Percentiles rank a stretch among this genome's conserved stretches.
Evolutionary conservation across 2,797 vertebrate species (phyloP).

Genomic region (Oreortyx pictus): DNA sequence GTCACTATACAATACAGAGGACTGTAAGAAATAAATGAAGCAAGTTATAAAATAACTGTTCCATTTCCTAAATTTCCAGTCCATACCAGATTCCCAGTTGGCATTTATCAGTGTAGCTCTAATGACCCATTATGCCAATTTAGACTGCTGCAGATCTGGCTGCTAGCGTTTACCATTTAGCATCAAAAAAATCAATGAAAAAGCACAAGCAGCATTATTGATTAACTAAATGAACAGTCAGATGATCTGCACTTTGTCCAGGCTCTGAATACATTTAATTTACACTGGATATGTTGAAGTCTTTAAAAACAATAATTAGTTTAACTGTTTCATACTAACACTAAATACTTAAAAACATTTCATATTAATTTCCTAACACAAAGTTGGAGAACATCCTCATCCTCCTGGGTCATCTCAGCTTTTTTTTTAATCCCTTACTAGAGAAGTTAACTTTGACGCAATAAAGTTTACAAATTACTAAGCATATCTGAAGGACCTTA

Average conservation of each 20-base stretch:
- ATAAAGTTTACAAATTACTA: neutral
- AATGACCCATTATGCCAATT: slow-evolving; percentile 53
- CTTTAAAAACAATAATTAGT: slow-evolving; percentile 17
- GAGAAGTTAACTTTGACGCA: neutral
- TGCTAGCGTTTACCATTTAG: slow-evolving; percentile 27
- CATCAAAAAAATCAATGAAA: slow-evolving; percentile 41
- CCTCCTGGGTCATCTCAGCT: neutral
- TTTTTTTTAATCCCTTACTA: neutral
- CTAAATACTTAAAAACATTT: neutral
- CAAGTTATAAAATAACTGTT: neutral
- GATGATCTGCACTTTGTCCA: neutral
- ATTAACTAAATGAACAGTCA: slow-evolving; percentile 15
- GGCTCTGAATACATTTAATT: neutral
- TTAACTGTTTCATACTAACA: slow-evolving; percentile 4
- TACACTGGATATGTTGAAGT: neutral
- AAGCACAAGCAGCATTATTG: slow-evolving; percentile 34
- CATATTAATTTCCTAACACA: neutral
- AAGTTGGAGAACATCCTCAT: neutral
- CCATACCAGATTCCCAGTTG: neutral
- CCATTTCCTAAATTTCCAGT: slow-evolving; percentile 7
- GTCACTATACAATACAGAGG: neutral
- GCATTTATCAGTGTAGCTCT: slow-evolving; percentile 37
- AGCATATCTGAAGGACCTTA: neutral
- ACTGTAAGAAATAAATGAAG: slow-evolving; percentile 6
- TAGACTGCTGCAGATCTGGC: slow-evolving; percentile 18